Conservation (phyloP, 2,888 invertebrate species). For the Drosophila siamana region DNA sequence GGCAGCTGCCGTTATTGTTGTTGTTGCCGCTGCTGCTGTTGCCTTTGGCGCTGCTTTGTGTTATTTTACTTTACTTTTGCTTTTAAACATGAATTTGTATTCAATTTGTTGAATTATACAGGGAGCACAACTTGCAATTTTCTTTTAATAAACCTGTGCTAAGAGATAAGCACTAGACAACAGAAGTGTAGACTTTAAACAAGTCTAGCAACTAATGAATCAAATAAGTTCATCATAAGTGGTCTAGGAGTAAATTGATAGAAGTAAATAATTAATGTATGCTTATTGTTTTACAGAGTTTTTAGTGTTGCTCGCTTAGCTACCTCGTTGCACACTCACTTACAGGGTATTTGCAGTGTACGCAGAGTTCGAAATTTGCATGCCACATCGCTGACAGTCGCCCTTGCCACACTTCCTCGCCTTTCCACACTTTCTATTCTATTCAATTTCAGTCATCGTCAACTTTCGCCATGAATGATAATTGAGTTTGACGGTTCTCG, state of each 20-base stretch:
- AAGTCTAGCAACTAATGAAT: background rate
- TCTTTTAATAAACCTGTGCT: background rate
- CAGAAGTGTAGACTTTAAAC: background rate
- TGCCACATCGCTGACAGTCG: conserved; percentile 46
- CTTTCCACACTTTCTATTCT: conserved; percentile 24
- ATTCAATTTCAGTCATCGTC: conserved; percentile 64
- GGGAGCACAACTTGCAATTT: background rate
- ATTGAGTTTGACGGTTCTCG: conserved; percentile 61
- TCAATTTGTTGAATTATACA: conserved; percentile 64
- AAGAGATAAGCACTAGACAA: background rate
- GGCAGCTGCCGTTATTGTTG: conserved; percentile 3
- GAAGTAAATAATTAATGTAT: too few relatives aligned
- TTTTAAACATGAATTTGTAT: conserved; percentile 67
- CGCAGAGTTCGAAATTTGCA: conserved; percentile 48
- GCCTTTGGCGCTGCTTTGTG: conserved; percentile 25
- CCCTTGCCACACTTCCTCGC: conserved; percentile 22
- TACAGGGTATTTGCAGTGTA: conserved; percentile 9
- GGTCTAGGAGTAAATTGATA: too few relatives aligned
- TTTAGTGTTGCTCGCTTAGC: background rate
- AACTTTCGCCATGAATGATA: conserved; percentile 72
- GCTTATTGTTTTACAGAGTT: background rate
- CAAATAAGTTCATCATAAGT: too few relatives aligned
- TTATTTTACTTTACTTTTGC: conserved; percentile 52
- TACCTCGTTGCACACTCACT: background rate
- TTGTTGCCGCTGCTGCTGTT: background rate